These are phyloP conservation scores for Nixonia krombeini DNA, from an alignment of 1,140 invertebrate genomes.

Conservation along the genomic window DNA sequence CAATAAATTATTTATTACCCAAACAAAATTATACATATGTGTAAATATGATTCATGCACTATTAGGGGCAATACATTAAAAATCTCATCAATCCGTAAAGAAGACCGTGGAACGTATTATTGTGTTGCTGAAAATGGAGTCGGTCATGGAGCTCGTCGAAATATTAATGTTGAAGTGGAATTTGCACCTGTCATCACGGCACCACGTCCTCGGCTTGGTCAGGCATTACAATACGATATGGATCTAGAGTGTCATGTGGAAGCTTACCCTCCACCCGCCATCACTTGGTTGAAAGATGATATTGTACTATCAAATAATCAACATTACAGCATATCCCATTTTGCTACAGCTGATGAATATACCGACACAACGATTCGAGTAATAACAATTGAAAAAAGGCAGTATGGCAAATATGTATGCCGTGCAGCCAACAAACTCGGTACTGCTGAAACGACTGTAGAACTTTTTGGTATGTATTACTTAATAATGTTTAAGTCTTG, in stretches of 20 bases:
- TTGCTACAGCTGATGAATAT: conserved; percentile 90
- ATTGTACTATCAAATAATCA: conserved; percentile 88
- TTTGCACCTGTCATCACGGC: conserved; percentile 89
- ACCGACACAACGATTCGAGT: conserved; percentile 90
- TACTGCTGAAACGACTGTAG: conserved; percentile 81
- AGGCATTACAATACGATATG: conserved; percentile 93
- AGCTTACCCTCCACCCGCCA: conserved; percentile 91
- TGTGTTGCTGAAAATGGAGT: conserved; percentile 95
- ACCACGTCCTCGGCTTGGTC: conserved; percentile 83
- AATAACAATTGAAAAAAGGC: conserved; percentile 91
- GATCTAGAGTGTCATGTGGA: conserved; percentile 93
- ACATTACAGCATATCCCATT: conserved; percentile 91
- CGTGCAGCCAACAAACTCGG: conserved; percentile 91
- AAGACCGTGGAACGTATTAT: conserved; percentile 93
- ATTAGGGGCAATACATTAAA: conserved; percentile 87
- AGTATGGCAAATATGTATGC: conserved; percentile 90
- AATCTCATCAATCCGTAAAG: conserved; percentile 85
- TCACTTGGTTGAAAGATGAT: conserved; percentile 89
- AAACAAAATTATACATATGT: background rate
- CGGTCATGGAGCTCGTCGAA: conserved; percentile 85
- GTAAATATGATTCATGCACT: background rate
- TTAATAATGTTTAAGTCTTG: too few species aligned
- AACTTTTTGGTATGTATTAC: conserved; percentile 82
- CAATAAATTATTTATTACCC: too few species aligned
- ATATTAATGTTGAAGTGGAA: conserved; percentile 92